Conservation (phyloP, 2,888 invertebrate species). For the Sceliomorpha sp. region DNA sequence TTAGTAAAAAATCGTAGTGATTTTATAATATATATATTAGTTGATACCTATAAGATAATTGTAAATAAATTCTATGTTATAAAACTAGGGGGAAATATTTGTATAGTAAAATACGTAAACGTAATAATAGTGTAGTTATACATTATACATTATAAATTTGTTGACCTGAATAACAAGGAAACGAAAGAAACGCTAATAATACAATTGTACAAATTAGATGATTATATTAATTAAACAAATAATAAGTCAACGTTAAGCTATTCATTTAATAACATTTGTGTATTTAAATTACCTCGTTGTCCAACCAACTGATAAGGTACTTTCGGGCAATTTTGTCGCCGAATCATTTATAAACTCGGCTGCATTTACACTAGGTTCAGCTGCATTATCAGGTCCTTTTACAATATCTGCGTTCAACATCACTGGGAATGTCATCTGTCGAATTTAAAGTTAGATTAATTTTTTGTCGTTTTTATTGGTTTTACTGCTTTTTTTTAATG, state of each 20-base stretch:
- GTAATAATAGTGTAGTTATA: too few relatives aligned
- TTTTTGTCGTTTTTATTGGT: too few relatives aligned
- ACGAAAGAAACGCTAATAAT: too few relatives aligned
- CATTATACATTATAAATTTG: too few relatives aligned
- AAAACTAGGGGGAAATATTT: too few relatives aligned
- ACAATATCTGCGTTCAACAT: conserved; percentile 95
- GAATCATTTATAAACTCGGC: conserved; percentile 84
- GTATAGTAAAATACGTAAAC: too few relatives aligned
- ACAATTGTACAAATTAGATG: neutral
- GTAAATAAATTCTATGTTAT: neutral
- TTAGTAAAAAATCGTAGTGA: too few relatives aligned
- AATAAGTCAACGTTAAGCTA: conserved; percentile 15
- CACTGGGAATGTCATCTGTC: conserved; percentile 86
- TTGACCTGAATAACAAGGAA: too few relatives aligned
- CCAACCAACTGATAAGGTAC: conserved; percentile 92
- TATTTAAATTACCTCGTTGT: conserved; percentile 84
- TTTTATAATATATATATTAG: too few relatives aligned
- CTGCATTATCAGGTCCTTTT: conserved; percentile 86
- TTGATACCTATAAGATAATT: too few relatives aligned
- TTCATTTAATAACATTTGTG: conserved; percentile 2
- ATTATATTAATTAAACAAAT: too few relatives aligned
- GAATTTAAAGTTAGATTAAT: conserved; percentile 29
- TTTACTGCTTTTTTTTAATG: too few relatives aligned
- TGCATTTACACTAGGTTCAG: conserved; percentile 82
- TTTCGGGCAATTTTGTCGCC: conserved; percentile 83